Conservation (phyloP, 2,888 invertebrate genomes). For the Cryptocephalus primarius region DNA sequence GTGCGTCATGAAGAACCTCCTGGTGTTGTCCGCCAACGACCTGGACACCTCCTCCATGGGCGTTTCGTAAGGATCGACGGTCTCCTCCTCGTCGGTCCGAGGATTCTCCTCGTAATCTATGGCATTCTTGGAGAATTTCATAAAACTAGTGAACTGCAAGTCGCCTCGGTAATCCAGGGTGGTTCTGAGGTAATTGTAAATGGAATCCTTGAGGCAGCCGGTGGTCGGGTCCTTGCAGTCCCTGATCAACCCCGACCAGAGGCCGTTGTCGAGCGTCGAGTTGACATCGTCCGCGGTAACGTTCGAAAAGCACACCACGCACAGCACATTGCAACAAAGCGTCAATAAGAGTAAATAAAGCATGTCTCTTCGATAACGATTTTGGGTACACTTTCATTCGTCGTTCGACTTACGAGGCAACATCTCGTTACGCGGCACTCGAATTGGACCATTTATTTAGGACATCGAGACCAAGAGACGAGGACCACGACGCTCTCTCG, state of each 20-base stretch:
- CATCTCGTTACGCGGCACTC: constrained; percentile 6
- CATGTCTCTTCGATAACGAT: no score
- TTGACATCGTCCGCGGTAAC: constrained; percentile 28
- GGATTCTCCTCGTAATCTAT: constrained; percentile 23
- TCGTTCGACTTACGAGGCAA: constrained; percentile 5
- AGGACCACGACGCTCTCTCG: constrained; percentile 21
- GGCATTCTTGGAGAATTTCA: constrained; percentile 34
- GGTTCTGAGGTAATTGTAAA: constrained; percentile 60
- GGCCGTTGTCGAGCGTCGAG: constrained; percentile 43
- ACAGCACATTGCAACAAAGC: constrained; percentile 8
- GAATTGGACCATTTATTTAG: constrained; percentile 31
- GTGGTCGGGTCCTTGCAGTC: constrained; percentile 57
- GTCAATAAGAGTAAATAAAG: constrained; percentile 4
- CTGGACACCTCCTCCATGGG: constrained; percentile 68
- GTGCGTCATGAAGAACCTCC: constrained; percentile 64
- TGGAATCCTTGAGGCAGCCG: constrained; percentile 67
- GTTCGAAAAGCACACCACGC: constrained; percentile 22
- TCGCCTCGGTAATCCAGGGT: constrained; percentile 43
- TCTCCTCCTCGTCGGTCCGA: constrained; percentile 29
- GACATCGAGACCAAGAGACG: constrained; percentile 19
- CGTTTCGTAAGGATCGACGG: constrained; percentile 30
- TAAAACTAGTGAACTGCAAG: constrained; percentile 43
- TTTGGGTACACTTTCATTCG: constrained; percentile 19
- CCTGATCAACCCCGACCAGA: constrained; percentile 64
- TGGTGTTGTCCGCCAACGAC: constrained; percentile 52